Conservation (phyloP, 2,797 vertebrate genomes). For the Syngnathus acus region DNA sequence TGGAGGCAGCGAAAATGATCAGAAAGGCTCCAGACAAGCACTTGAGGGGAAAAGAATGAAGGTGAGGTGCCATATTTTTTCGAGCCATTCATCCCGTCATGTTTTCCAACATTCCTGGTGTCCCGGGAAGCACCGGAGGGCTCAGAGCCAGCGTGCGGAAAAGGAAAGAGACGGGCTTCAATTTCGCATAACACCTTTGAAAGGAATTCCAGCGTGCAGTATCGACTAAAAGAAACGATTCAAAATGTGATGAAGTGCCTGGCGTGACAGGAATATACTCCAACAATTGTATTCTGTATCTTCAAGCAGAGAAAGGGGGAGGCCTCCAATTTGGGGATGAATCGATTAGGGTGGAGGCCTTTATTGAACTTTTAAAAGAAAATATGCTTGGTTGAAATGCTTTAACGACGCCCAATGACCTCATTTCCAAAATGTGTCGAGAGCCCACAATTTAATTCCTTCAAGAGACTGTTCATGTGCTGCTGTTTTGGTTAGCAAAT, state of each 20-base stretch:
- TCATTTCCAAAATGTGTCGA: no score
- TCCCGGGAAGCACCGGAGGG: constrained; percentile 37
- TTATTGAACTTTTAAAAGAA: background rate
- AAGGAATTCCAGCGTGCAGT: constrained; percentile 28
- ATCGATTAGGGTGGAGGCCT: background rate
- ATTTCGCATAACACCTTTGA: constrained; percentile 38
- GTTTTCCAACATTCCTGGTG: constrained; percentile 51
- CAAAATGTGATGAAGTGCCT: constrained; percentile 15
- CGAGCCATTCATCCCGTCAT: constrained; percentile 45
- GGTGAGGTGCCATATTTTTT: constrained; percentile 33
- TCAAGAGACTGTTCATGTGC: no score
- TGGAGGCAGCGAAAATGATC: constrained; percentile 10
- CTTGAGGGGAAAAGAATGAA: constrained; percentile 19
- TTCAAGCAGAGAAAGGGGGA: background rate
- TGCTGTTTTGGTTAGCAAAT: no score
- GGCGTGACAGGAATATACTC: constrained; percentile 14
- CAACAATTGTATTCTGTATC: constrained; percentile 15
- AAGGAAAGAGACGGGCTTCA: constrained; percentile 26
- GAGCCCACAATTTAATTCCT: no score
- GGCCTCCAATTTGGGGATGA: background rate
- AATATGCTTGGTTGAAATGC: no score
- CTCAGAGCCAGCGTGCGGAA: constrained; percentile 27
- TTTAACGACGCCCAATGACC: no score
- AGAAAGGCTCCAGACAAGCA: constrained; percentile 20
- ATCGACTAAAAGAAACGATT: constrained; percentile 9